These are phyloP conservation scores for Leptinotarsa juncta DNA, from an alignment of 2,888 invertebrate species.

Conservation along the genomic window DNA sequence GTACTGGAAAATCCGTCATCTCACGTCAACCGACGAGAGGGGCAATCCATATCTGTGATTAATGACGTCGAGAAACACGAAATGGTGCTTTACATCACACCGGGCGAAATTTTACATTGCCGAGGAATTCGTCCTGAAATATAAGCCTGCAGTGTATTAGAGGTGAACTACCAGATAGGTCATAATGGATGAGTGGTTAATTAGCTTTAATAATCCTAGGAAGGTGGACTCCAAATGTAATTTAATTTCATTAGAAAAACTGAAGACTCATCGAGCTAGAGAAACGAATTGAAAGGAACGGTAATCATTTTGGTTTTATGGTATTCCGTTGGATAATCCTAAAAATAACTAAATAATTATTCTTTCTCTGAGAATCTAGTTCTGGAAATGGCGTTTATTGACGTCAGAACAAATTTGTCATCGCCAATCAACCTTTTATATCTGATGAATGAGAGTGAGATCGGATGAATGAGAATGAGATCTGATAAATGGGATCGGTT, in stretches of 20 bases:
- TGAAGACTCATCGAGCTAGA: neutral
- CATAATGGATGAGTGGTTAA: constrained; percentile 15
- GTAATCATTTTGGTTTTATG: constrained; percentile 20
- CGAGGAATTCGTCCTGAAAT: constrained; percentile 14
- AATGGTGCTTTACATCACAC: constrained; percentile 56
- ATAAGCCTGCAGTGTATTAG: constrained; percentile 13
- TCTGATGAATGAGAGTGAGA: no score
- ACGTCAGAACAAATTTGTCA: no score
- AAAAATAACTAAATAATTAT: neutral
- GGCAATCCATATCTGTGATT: constrained; percentile 58
- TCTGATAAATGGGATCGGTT: no score
- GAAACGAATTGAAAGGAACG: constrained; percentile 2
- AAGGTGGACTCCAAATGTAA: neutral
- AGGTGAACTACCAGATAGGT: constrained; percentile 15
- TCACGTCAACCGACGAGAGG: constrained; percentile 51
- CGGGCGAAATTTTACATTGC: constrained; percentile 51
- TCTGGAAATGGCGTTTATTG: no score
- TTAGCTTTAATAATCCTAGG: constrained; percentile 7
- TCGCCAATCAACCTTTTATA: no score
- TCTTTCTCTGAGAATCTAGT: neutral
- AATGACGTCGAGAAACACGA: constrained; percentile 53
- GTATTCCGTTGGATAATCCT: neutral
- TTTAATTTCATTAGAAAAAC: constrained; percentile 3
- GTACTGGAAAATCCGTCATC: constrained; percentile 37
- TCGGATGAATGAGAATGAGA: no score